These are phyloP conservation scores for Abrostola tripartita DNA, from an alignment of 2,888 invertebrate species.

Conservation along the genomic window DNA sequence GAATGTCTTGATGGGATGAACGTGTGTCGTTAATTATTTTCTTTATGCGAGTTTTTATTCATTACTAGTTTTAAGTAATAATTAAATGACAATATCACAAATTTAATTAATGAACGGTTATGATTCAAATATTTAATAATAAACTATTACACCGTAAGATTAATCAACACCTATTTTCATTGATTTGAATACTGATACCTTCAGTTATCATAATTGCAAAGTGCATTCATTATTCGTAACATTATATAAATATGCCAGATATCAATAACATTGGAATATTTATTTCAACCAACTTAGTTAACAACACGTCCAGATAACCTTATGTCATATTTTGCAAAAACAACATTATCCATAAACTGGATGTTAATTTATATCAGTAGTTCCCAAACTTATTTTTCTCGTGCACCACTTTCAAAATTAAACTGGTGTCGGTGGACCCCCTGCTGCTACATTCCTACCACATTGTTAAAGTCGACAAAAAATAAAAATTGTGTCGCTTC, in stretches of 20 bases:
- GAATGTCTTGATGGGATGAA: not conserved
- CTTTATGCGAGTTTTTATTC: not conserved
- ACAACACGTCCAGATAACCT: constrained; percentile 41
- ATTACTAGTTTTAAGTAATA: not conserved
- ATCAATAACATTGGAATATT: constrained; percentile 31
- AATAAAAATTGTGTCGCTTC: too few relatives aligned
- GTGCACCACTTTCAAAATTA: too few relatives aligned
- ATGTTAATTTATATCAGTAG: too few relatives aligned
- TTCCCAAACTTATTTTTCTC: too few relatives aligned
- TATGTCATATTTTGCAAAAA: constrained; percentile 34
- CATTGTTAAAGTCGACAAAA: too few relatives aligned
- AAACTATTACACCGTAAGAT: not conserved
- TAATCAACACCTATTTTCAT: constrained; percentile 8
- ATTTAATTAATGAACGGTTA: too few relatives aligned
- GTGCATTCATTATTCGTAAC: constrained; percentile 21
- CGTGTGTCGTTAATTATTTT: constrained; percentile 1
- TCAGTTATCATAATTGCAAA: constrained; percentile 12
- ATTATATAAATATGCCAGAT: constrained; percentile 7
- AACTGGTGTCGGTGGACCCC: too few relatives aligned
- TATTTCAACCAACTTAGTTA: constrained; percentile 30
- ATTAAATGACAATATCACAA: too few relatives aligned
- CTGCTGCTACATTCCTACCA: too few relatives aligned
- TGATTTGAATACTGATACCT: constrained; percentile 1
- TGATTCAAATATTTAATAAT: too few relatives aligned
- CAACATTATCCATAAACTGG: constrained; percentile 22